These are phyloP conservation scores for Habrosyne pyritoides DNA, from an alignment of 2,888 invertebrate genomes.

Conservation along the genomic window DNA sequence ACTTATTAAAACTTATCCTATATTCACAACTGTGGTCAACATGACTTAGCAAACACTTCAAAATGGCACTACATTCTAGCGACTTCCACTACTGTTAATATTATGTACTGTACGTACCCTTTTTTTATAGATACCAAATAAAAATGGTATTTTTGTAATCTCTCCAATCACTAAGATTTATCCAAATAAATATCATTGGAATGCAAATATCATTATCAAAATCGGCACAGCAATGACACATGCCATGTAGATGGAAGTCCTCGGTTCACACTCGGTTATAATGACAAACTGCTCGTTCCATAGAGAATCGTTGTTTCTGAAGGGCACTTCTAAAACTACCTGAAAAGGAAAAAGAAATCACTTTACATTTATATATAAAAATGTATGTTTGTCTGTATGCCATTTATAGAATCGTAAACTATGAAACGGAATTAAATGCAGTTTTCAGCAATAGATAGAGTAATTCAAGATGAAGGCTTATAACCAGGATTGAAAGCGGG, in stretches of 20 bases:
- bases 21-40: neutral
- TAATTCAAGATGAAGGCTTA: too few species aligned
- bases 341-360: slow-evolving; percentile 45
- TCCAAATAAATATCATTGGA: slow-evolving; percentile 79
- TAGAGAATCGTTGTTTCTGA: slow-evolving; percentile 85
- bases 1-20: neutral
- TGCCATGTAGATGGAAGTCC: slow-evolving; percentile 87
- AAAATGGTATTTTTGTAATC: neutral
- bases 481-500: too few species aligned
- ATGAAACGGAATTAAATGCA: too few species aligned
- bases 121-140: too few species aligned
- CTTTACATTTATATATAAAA: too few species aligned
- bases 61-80: slow-evolving; percentile 1
- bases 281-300: slow-evolving; percentile 90
- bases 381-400: too few species aligned
- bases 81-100: neutral
- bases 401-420: too few species aligned
- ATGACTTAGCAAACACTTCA: neutral
- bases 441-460: too few species aligned
- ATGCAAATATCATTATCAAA: slow-evolving; percentile 88
- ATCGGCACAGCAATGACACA: slow-evolving; percentile 89
- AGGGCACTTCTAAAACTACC: slow-evolving; percentile 87
- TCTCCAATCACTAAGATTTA: neutral
- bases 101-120: neutral
- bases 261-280: slow-evolving; percentile 88